phyloP scores from a whole-genome alignment of 2,113 vertebrate species.

The Barnardius zonarius region DNA sequence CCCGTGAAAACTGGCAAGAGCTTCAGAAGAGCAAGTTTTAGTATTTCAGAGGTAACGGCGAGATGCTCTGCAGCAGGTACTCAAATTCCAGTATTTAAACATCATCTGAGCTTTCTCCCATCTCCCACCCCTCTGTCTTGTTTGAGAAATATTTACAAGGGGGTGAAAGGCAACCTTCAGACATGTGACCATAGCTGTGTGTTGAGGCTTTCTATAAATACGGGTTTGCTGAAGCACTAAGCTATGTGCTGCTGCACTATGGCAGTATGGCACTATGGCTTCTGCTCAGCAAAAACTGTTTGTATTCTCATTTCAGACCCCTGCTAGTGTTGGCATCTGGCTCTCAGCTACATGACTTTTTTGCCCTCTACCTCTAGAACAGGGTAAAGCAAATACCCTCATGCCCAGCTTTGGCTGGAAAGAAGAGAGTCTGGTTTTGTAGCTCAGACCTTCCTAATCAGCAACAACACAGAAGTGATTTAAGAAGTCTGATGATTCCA shows the following conservation, averaged over 20 bases:
- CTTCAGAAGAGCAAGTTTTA: background rate
- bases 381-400: background rate
- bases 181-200: constrained; percentile 5
- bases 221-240: background rate
- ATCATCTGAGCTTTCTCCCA: background rate
- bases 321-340: constrained; percentile 10
- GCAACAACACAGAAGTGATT: background rate
- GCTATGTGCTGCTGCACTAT: background rate
- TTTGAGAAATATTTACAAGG: constrained; percentile 56
- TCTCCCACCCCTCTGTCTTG: constrained; percentile 38
- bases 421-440: background rate
- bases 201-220: constrained; percentile 44
- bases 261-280: constrained; percentile 1
- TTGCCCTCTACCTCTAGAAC: background rate
- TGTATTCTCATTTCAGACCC: constrained; percentile 8
- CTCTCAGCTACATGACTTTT: background rate
- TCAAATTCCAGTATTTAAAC: constrained; percentile 3
- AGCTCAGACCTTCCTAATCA: background rate
- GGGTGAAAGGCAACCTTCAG: constrained; percentile 47
- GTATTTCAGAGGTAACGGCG: constrained; percentile 28
- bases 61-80: constrained; percentile 9
- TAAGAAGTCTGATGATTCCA: background rate
- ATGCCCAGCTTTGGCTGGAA: background rate
- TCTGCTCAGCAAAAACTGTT: constrained; percentile 39
- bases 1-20: constrained; percentile 48